Base-by-base conservation (phyloP, 2,113 vertebrate genomes). In the Coracopsis vasa region DNA sequence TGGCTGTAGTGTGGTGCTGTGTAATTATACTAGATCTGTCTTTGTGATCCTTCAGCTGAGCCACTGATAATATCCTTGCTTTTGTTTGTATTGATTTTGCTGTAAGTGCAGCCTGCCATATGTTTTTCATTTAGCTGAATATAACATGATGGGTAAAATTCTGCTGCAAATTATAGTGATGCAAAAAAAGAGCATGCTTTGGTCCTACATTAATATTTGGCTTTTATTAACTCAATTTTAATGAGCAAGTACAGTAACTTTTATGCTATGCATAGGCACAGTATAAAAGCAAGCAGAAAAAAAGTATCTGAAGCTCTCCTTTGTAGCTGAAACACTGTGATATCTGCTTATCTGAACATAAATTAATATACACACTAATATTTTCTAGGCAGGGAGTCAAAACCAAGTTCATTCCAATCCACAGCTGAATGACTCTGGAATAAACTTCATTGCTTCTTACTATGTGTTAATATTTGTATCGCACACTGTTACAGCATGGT, bases 41-140 rank as follows among this genome's bases (percentile, higher is more conserved):
- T 83, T 82, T 87, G 70, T 58, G 62, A 81, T 92, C 51, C 50
- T 77, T 93, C 69, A 91, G 72, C 73, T 80, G 45, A 96, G 80
- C 75, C 35, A 56, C 10, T 94, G 83, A 42, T 95, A 93, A 90
- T 77, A 94, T 58, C 86, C 81, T 86, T 94, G 94, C 13, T 10
- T 93, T 86, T 82, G 42, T 91, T 93, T 91, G 81, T 35, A 72
- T 77, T 91, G 92, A 93, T 96, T 97, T 91, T 92, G 29, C 35
- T 81, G 41, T 73, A 93, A 92, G 78, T 80, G 64, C 48, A 89
- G 64, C 67, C 78, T 90, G 39, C 54, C 71, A 53, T 56, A 73
- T 77, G 78, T 72, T 94, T 86, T 91, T 66, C 45, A 56, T 82
- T 91, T 37, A 62, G 65, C 10, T 89, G 93, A 95, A 73, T 69